These are phyloP conservation scores for Hozukius guyotensis DNA, from an alignment of 2,797 vertebrate species.

Conservation along the genomic window DNA sequence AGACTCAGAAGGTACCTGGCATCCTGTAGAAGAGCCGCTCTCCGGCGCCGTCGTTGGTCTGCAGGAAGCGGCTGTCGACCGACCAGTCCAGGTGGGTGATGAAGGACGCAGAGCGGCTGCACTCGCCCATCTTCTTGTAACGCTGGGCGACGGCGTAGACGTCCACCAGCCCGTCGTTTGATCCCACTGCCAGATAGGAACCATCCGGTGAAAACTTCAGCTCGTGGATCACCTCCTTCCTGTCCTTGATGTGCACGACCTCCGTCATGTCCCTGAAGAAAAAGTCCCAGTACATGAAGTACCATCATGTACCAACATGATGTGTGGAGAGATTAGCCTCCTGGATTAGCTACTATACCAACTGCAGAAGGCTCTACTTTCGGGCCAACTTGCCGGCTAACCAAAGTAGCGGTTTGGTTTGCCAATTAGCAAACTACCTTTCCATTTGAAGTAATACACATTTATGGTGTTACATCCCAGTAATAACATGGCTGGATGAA, in stretches of 20 bases:
- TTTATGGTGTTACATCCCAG: neutral
- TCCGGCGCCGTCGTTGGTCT: slow-evolving; percentile 92
- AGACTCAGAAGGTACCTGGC: slow-evolving; percentile 74
- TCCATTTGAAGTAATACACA: neutral
- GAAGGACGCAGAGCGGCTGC: slow-evolving; percentile 90
- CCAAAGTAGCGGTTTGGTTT: neutral
- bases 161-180: slow-evolving; percentile 93
- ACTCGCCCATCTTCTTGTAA: slow-evolving; percentile 96
- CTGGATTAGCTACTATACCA: neutral
- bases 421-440: neutral
- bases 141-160: slow-evolving; percentile 92
- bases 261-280: slow-evolving; percentile 95
- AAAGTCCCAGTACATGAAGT: neutral
- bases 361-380: neutral
- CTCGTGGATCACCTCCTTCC: slow-evolving; percentile 97
- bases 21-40: slow-evolving; percentile 94
- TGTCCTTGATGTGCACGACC: slow-evolving; percentile 97
- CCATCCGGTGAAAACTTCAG: slow-evolving; percentile 97
- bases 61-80: slow-evolving; percentile 93
- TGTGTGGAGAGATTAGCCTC: neutral
- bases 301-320: neutral
- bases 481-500: neutral
- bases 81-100: slow-evolving; percentile 99
- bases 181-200: slow-evolving; percentile 92
- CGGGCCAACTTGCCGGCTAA: neutral